Evolutionary conservation across 2,113 vertebrate genomes (phyloP).

Genomic region (Piprites chloris): DNA sequence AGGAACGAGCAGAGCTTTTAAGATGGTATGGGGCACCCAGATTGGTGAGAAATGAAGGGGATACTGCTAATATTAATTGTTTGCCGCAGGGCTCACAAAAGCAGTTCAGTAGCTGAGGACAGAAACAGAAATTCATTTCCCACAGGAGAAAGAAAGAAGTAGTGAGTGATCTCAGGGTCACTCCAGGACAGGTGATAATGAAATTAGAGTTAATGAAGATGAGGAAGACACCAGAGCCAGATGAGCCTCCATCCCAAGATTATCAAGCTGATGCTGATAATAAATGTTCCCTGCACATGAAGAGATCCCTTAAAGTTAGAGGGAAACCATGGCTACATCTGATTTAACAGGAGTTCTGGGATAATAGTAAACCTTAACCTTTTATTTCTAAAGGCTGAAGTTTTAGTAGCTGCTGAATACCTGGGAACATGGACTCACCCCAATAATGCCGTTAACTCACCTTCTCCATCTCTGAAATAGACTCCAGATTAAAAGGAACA

Average conservation of each 20-base stretch:
- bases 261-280: not conserved
- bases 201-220: slow-evolving; percentile 78
- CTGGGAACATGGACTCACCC: not conserved
- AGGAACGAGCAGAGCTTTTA: not conserved
- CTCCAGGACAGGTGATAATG: slow-evolving; percentile 77
- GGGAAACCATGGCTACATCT: not conserved
- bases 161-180: slow-evolving; percentile 64
- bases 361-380: not conserved
- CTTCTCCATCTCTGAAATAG: not conserved
- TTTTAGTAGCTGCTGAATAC: not conserved
- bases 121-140: slow-evolving; percentile 72
- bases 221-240: slow-evolving; percentile 60
- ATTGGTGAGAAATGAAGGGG: not conserved
- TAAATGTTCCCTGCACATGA: not conserved
- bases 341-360: not conserved
- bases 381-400: not conserved
- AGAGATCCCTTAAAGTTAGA: not conserved
- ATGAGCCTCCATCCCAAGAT: slow-evolving; percentile 54
- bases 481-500: not conserved
- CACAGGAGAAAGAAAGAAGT: slow-evolving; percentile 61
- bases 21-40: not conserved
- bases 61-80: slow-evolving; percentile 47
- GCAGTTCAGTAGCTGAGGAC: slow-evolving; percentile 34
- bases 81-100: slow-evolving; percentile 49
- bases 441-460: not conserved